phyloP scores from a whole-genome alignment of 2,113 vertebrate species.

The Nicator chloris region DNA sequence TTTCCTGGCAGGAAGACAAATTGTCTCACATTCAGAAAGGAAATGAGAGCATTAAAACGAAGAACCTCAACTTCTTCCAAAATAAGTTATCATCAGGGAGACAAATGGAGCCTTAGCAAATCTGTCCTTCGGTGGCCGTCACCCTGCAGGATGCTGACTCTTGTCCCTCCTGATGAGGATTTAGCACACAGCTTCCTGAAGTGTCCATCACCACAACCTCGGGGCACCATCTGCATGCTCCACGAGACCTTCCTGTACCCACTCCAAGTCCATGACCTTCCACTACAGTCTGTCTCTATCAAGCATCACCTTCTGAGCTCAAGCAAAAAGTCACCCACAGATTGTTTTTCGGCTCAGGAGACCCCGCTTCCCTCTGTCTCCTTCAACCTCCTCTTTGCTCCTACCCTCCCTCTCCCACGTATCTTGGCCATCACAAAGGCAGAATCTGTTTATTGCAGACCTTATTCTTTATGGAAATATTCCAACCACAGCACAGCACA shows the following conservation, averaged over 20 bases:
- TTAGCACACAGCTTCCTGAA: slow-evolving; percentile 7
- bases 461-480: not conserved
- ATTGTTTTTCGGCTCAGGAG: not conserved
- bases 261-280: not conserved
- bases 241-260: not conserved
- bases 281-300: not conserved
- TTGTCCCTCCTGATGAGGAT: not conserved
- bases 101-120: not conserved
- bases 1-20: slow-evolving; percentile 49
- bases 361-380: accelerated
- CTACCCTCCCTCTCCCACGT: not conserved
- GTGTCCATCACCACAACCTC: not conserved
- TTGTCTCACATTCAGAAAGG: slow-evolving; percentile 31
- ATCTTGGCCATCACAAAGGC: not conserved
- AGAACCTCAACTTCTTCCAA: slow-evolving; percentile 6
- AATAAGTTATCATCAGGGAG: slow-evolving; percentile 27
- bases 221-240: not conserved
- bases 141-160: slow-evolving; percentile 29
- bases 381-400: not conserved
- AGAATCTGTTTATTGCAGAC: not conserved
- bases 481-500: not conserved
- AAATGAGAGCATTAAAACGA: slow-evolving; percentile 38
- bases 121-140: slow-evolving; percentile 2
- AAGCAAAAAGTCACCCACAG: not conserved
- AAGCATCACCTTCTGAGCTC: not conserved